These are phyloP conservation scores for Scaptodrosophila latifasciaeformis DNA, from an alignment of 2,888 invertebrate genomes.

Conservation along the genomic window DNA sequence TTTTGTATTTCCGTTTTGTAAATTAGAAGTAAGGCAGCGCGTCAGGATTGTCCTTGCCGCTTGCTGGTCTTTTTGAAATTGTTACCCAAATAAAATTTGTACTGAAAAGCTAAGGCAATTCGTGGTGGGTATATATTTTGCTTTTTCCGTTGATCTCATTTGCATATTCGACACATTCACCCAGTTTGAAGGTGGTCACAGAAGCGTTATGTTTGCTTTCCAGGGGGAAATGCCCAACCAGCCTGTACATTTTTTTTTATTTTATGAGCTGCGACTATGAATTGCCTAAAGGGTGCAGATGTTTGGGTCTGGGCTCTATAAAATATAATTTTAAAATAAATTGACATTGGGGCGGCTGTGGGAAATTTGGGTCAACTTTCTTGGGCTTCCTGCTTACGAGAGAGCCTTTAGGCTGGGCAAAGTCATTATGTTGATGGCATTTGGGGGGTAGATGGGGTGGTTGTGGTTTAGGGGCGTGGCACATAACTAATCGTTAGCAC, in stretches of 20 bases:
- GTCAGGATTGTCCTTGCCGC: slow-evolving; percentile 13
- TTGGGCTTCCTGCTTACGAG: background rate
- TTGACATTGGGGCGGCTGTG: slow-evolving; percentile 35
- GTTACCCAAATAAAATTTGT: slow-evolving; percentile 61
- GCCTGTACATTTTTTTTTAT: background rate
- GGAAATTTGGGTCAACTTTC: slow-evolving; percentile 3
- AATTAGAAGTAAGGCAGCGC: slow-evolving; percentile 44
- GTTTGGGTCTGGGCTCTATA: slow-evolving; percentile 10
- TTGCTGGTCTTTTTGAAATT: slow-evolving; percentile 5
- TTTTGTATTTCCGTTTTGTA: slow-evolving; percentile 64
- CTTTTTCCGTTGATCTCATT: slow-evolving; percentile 40
- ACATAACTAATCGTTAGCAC: slow-evolving; percentile 2
- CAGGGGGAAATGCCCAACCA: background rate
- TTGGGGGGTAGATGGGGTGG: background rate
- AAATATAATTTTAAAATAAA: slow-evolving; percentile 38
- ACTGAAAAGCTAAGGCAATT: slow-evolving; percentile 51
- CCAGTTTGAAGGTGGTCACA: no score
- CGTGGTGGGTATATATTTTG: slow-evolving; percentile 16
- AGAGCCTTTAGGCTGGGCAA: background rate
- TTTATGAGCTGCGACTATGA: slow-evolving; percentile 36
- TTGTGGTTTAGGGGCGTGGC: background rate
- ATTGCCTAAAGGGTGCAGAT: slow-evolving; percentile 4
- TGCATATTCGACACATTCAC: slow-evolving; percentile 56
- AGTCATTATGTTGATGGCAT: background rate
- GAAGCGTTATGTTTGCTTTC: background rate